Percentiles rank a stretch among this genome's conserved stretches.
These are phyloP conservation scores for Ceratosolen fusciceps DNA, from an alignment of 1,140 invertebrate species.

Conservation along the genomic window DNA sequence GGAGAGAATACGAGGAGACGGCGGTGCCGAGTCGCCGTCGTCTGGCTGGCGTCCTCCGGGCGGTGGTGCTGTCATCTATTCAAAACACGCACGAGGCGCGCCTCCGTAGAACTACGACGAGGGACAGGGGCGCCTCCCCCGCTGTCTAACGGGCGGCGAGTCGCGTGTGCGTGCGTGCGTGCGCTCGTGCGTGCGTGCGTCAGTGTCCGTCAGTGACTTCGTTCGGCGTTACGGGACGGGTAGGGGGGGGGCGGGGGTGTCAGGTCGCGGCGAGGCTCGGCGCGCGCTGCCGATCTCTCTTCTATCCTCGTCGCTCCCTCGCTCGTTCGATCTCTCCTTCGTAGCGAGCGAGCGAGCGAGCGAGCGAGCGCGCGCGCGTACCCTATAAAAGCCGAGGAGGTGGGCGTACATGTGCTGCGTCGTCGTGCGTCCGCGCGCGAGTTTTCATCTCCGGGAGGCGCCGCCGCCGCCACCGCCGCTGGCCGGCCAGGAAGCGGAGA, in stretches of 20 bases:
- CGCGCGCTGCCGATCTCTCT: background rate
- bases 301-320: too few relatives aligned
- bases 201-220: too few relatives aligned
- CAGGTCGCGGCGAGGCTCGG: too few relatives aligned
- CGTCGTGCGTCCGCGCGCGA: constrained; percentile 16
- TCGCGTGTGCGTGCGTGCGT: background rate
- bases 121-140: too few relatives aligned
- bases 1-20: too few relatives aligned
- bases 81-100: constrained; percentile 1
- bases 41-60: too few relatives aligned
- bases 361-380: background rate
- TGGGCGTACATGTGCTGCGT: constrained; percentile 31
- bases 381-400: background rate
- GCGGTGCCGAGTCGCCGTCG: background rate
- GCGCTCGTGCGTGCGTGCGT: too few relatives aligned
- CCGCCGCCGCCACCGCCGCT: background rate
- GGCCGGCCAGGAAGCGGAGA: background rate
- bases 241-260: too few relatives aligned
- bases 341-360: too few relatives aligned
- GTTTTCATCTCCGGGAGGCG: background rate
- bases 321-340: too few relatives aligned
- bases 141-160: background rate
- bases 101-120: background rate
- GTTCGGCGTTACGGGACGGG: too few relatives aligned
- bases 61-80: background rate